These are phyloP conservation scores for Callorhinus ursinus DNA, from an alignment of 2,113 vertebrate species.

Conservation along the genomic window DNA sequence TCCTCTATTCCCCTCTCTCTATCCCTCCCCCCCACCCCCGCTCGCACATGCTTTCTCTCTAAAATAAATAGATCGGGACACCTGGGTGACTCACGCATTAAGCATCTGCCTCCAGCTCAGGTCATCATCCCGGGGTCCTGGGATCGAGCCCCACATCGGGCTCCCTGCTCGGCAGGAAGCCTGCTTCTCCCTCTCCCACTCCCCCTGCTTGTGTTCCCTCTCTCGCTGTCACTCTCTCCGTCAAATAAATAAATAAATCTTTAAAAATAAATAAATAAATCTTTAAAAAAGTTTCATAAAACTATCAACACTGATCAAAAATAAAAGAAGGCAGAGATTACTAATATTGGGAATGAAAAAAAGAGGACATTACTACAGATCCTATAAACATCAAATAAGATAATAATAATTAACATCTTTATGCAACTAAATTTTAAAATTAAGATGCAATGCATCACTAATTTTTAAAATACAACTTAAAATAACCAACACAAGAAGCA, in stretches of 20 bases:
- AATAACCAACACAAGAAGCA: background rate
- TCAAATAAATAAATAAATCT: too few relatives aligned
- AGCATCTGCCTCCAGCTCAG: too few relatives aligned
- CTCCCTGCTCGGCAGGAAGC: too few relatives aligned
- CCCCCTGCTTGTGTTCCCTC: too few relatives aligned
- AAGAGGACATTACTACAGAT: background rate
- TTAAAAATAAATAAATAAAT: background rate
- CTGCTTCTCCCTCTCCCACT: too few relatives aligned
- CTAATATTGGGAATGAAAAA: background rate
- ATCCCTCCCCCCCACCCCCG: background rate
- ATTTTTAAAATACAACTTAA: background rate
- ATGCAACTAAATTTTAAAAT: slow-evolving; percentile 31
- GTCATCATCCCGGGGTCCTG: too few relatives aligned
- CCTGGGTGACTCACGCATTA: too few relatives aligned
- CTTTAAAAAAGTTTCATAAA: background rate
- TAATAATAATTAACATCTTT: background rate
- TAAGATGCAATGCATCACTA: background rate
- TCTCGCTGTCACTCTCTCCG: too few relatives aligned
- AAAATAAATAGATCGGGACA: background rate
- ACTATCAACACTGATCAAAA: background rate
- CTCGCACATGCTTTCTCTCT: background rate
- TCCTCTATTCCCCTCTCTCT: background rate
- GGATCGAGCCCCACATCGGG: too few relatives aligned
- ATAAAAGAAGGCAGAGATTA: background rate
- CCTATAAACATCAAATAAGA: background rate